Base-by-base conservation (phyloP, 1,140 invertebrate species). In the Harlomillsia oculata region DNA sequence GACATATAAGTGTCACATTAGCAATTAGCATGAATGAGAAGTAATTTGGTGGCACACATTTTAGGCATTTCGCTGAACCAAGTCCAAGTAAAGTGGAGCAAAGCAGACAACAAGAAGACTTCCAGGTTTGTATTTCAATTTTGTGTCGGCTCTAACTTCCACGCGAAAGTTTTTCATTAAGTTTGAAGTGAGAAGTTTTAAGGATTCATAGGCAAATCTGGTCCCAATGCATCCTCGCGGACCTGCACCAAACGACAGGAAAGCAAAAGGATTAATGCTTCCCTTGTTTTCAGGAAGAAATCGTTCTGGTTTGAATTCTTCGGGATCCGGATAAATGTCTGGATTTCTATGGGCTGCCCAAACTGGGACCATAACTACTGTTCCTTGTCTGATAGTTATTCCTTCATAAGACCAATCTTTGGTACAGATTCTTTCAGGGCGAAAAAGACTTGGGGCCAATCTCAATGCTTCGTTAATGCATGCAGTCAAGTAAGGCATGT, bases 271-370 rank as follows among this genome's bases (percentile, higher is more conserved):
- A 34, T 64, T 44, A 1, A 59, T 16, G 20, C 37, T 40, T 0
- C 11, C 9, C 18, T 53, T 59, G 55, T 81, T 82, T 70, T 94
- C 90, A 0, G 85, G 83, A 40, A 90, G 73, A 76, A 96, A 97
- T 69, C 92, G 84, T 59, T 96, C 90, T 0, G 93, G 92, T 74
- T 95, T 78, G 69, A 93, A 97, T 49, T 74, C 77, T 28, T 85
- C 76, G 0, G 92, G 87, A 68, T 96, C 84, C 1, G 86, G 81
- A 70, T 84, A 95, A 59, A 82, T 76, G 60, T 89, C 81, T 9
- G 77, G 71, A 49, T 84, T 75, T 45, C 87, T 80, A 71, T 95
- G 91, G 28, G 90, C 71, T 66, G 63, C 40, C 59, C 59, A 64
- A 18, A 30, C 40, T 2, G 57, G 34, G 13, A 60, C 28, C 21